Evolutionary conservation across 2,113 vertebrate species (phyloP).

Genomic region (Arizona elegans): DNA sequence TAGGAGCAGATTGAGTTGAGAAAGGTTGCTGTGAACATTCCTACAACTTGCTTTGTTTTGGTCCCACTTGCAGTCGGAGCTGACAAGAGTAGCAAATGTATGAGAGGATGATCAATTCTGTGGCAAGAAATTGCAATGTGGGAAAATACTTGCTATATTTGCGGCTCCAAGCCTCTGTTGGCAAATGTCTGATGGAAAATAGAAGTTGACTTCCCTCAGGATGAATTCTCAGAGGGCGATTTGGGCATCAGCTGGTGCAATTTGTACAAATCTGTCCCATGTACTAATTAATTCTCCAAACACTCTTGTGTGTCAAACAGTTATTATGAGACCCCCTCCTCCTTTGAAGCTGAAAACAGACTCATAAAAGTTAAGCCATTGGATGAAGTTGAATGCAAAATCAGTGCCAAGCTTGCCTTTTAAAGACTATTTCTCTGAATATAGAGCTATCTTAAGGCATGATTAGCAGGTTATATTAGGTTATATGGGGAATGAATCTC

Average conservation of each 20-base stretch:
- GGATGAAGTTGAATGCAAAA: neutral
- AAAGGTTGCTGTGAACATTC: neutral
- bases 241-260: neutral
- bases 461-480: neutral
- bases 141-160: neutral
- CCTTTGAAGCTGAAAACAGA: conserved; percentile 15
- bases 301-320: neutral
- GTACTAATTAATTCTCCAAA: neutral
- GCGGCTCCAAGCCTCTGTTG: neutral
- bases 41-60: neutral
- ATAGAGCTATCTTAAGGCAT: neutral
- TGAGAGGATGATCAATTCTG: neutral
- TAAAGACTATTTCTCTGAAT: neutral
- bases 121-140: conserved; percentile 1
- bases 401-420: neutral
- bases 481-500: neutral
- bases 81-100: neutral
- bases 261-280: neutral
- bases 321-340: neutral
- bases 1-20: neutral
- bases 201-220: neutral
- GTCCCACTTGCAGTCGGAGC: neutral
- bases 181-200: conserved; percentile 9
- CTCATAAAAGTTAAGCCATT: neutral
- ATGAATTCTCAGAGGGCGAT: rapidly evolving